These are phyloP conservation scores for Venustoraphidia nigricollis DNA, from an alignment of 2,888 invertebrate genomes.

Conservation along the genomic window DNA sequence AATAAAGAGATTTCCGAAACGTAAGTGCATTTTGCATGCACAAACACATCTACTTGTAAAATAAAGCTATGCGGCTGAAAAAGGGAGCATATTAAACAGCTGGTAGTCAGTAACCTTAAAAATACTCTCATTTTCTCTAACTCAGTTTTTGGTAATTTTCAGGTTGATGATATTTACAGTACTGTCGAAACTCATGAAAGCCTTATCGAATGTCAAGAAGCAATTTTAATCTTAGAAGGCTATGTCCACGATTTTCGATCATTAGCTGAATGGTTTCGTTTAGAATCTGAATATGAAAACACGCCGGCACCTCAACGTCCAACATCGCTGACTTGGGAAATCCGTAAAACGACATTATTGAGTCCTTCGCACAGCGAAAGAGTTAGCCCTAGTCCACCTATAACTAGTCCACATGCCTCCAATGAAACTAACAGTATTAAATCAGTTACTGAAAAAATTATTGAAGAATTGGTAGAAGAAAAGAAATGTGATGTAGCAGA, in stretches of 20 bases:
- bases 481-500: too few relatives aligned
- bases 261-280: constrained; percentile 81
- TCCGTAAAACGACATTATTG: constrained; percentile 59
- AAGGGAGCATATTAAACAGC: too few relatives aligned
- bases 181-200: constrained; percentile 92
- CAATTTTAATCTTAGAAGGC: constrained; percentile 84
- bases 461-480: too few relatives aligned
- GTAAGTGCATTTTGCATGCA: too few relatives aligned
- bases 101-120: too few relatives aligned
- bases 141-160: constrained; percentile 13
- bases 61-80: too few relatives aligned
- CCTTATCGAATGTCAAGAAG: constrained; percentile 89
- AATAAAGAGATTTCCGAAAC: too few relatives aligned
- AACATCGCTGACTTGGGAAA: constrained; percentile 88
- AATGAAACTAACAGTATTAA: not conserved
- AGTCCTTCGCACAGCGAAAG: constrained; percentile 2
- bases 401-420: constrained; percentile 11
- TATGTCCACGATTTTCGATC: constrained; percentile 89
- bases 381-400: constrained; percentile 30
- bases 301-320: constrained; percentile 73
- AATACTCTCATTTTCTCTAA: not conserved
- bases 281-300: constrained; percentile 88
- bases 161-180: constrained; percentile 86
- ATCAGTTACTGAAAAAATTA: not conserved
- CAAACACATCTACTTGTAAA: too few relatives aligned